Conservation (phyloP, 2,888 invertebrate genomes). For the Cataglyphis rosenhaueri region DNA sequence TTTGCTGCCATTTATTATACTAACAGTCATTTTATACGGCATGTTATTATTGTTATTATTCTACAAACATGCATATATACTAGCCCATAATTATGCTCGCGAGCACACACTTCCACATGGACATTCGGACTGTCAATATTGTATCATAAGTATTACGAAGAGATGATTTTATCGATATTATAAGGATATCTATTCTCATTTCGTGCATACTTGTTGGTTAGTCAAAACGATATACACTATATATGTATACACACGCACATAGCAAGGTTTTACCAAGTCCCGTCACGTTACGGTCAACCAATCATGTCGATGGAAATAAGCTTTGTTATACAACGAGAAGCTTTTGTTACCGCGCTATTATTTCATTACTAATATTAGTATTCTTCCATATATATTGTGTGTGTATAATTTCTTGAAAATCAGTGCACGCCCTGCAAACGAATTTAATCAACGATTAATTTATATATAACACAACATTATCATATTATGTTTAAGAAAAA, state of each 20-base stretch:
- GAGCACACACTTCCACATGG: slow-evolving; percentile 38
- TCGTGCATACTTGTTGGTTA: slow-evolving; percentile 57
- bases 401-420: slow-evolving; percentile 26
- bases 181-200: slow-evolving; percentile 63
- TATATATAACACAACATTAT: neutral
- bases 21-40: slow-evolving; percentile 18
- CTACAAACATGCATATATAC: neutral
- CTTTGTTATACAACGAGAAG: slow-evolving; percentile 32
- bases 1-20: neutral
- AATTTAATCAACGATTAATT: slow-evolving; percentile 6
- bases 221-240: slow-evolving; percentile 48
- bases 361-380: slow-evolving; percentile 30
- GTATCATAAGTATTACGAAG: slow-evolving; percentile 44
- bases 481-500: neutral
- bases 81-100: slow-evolving; percentile 41
- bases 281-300: slow-evolving; percentile 37
- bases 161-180: slow-evolving; percentile 62
- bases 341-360: slow-evolving; percentile 37
- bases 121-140: slow-evolving; percentile 44
- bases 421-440: neutral
- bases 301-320: slow-evolving; percentile 23
- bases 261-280: slow-evolving; percentile 7
- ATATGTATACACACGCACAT: slow-evolving; percentile 35
- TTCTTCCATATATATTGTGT: slow-evolving; percentile 2
- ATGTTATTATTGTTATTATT: slow-evolving; percentile 14